Conservation (phyloP, 2,113 vertebrate species). For the Ochotona curzoniae region DNA sequence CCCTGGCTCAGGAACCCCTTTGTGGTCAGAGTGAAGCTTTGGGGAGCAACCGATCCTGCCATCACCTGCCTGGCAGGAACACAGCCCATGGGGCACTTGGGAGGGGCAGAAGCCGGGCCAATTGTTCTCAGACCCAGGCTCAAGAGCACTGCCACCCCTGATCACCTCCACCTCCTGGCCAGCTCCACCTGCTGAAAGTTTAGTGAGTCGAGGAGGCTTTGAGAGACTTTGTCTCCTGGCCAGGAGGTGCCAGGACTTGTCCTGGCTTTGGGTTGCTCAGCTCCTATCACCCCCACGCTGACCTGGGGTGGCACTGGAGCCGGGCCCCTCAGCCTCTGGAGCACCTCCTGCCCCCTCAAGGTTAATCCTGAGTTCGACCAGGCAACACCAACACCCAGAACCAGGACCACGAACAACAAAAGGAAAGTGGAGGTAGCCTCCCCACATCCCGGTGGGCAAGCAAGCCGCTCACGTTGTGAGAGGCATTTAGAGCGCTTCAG, state of each 20-base stretch:
- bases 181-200: background rate
- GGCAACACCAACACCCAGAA: slow-evolving; percentile 6
- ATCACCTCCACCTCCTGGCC: background rate
- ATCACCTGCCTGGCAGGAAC: slow-evolving; percentile 21
- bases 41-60: background rate
- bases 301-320: background rate
- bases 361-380: background rate
- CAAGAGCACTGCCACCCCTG: background rate
- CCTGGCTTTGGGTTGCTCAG: background rate
- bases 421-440: background rate
- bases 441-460: background rate
- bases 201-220: background rate
- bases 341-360: background rate
- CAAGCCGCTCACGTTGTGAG: background rate
- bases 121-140: background rate
- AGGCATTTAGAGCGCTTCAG: background rate
- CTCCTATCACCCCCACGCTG: background rate
- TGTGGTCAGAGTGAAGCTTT: background rate
- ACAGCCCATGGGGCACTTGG: background rate
- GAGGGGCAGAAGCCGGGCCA: background rate
- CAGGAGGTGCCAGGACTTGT: background rate
- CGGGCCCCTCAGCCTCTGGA: background rate
- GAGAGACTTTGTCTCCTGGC: background rate
- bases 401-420: background rate
- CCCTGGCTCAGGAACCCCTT: background rate